Evolutionary conservation across 2,888 invertebrate genomes (phyloP), one percentile per base, ranked within the genome.

Genomic region (Luffia ferchaultella): DNA sequence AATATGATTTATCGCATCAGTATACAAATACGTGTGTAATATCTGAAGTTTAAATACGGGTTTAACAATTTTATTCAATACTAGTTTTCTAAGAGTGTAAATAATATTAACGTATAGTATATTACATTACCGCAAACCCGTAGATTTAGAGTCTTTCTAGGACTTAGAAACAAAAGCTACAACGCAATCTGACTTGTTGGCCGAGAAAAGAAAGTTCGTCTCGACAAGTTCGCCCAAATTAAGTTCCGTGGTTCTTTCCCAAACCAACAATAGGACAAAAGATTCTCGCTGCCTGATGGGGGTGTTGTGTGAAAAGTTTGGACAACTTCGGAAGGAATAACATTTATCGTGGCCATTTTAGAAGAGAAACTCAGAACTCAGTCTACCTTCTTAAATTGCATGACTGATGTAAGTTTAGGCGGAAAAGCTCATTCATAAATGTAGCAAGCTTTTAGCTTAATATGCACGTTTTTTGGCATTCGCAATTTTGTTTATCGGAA

Each of bases 251-350:
- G 12, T 3, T 12, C 30, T 30, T 41, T 20, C 20, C 50, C 51
- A 58, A 57, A 62, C 61, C 60, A 57, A 64, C 63, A 68, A 65
- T 62, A 53, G 67, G 64, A 68, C 67, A 67, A 67, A 67, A 64
- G 65, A 62, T 67, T 64, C 58, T 53, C 59, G 55, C 60, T 59
- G 65, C 46, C 70, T 64, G 60, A 64, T 50, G 53, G 54, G 62
- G 67, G 69, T 68, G 68, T 64, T 61, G 59, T 51, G 54, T 55
- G 55, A 51, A 61, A 67, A 61, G 30, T 30, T 30, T 30, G 30
- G 5, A 3, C 5, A 12, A 30, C 5, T 12, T 3, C 30, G 3
- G 5, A 12, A 30, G 5, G 30, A 30, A 30, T 30, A 30, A 30
- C 30, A 30, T 30, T 30, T 30, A 30, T 30, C 30, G 30, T 12